Evolutionary conservation across 2,113 vertebrate species (phyloP).

Genomic region (Solenodon paradoxus): DNA sequence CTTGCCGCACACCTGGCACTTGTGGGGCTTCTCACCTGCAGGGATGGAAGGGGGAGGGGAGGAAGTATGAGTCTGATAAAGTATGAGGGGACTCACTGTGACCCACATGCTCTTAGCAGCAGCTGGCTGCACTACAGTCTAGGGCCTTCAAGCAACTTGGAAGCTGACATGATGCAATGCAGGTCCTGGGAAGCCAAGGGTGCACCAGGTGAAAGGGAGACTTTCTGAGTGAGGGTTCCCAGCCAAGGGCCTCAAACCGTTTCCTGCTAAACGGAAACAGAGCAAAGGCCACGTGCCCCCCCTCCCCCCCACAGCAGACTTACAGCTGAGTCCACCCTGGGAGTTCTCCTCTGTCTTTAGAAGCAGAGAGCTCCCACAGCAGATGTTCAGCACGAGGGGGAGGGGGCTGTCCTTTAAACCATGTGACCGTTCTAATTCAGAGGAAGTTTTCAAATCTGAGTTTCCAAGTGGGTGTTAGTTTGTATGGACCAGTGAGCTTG

Average conservation of each 20-base stretch:
- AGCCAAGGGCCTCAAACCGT: conserved; percentile 62
- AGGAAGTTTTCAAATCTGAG: conserved; percentile 77
- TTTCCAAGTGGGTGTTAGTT: conserved; percentile 62
- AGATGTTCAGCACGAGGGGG: conserved; percentile 55
- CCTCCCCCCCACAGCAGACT: no score
- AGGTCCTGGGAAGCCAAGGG: background rate
- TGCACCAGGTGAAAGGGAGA: conserved; percentile 45
- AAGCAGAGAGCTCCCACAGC: conserved; percentile 42
- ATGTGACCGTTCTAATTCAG: conserved; percentile 56
- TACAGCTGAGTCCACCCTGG: conserved; percentile 48
- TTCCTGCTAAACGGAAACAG: conserved; percentile 68
- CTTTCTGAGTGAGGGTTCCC: conserved; percentile 54
- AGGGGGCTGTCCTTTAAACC: conserved; percentile 11
- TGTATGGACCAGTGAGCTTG: background rate
- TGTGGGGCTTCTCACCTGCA: conserved; percentile 98
- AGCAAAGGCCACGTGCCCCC: conserved; percentile 53
- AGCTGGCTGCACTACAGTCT: conserved; percentile 27
- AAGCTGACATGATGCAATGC: background rate
- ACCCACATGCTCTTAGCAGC: conserved; percentile 27
- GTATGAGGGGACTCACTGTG: background rate
- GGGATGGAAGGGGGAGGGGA: conserved; percentile 43
- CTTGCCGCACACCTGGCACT: conserved; percentile 99
- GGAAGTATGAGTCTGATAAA: background rate
- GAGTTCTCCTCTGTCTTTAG: conserved; percentile 31
- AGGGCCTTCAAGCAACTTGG: background rate